Evolutionary conservation across 2,888 invertebrate species (phyloP).

Genomic region (Drosophila birchii): DNA sequence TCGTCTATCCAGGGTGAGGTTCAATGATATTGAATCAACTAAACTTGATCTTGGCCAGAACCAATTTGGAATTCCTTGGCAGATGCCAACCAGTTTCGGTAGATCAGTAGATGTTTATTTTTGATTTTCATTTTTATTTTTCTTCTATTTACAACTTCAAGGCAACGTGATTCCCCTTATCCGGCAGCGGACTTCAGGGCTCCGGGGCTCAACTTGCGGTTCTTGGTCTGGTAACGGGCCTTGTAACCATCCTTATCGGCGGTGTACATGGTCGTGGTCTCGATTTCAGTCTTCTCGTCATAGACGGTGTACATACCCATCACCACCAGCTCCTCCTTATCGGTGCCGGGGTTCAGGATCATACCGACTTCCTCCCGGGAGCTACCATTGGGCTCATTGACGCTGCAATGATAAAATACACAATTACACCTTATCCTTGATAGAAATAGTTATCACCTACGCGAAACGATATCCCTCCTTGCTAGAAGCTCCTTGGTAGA

Average conservation of each 20-base stretch:
- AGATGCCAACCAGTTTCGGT: conserved; percentile 58
- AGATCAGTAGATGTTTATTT: conserved; percentile 15
- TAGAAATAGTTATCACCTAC: conserved; percentile 58
- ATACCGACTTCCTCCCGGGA: conserved; percentile 83
- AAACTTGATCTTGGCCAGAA: conserved; percentile 61
- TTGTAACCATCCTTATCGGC: conserved; percentile 84
- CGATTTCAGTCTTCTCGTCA: conserved; percentile 81
- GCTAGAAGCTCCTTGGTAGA: conserved; percentile 74
- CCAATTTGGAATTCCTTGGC: conserved; percentile 23
- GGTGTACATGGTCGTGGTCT: conserved; percentile 83
- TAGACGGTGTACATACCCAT: conserved; percentile 82
- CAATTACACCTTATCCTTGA: background rate
- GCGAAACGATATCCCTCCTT: conserved; percentile 82
- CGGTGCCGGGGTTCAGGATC: conserved; percentile 83
- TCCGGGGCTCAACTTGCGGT: conserved; percentile 77
- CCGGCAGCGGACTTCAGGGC: conserved; percentile 79
- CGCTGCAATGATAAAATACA: conserved; percentile 51
- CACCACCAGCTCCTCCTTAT: conserved; percentile 82
- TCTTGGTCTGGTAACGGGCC: conserved; percentile 80
- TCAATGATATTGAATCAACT: conserved; percentile 53
- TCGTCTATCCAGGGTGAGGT: conserved; percentile 56
- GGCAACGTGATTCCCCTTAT: conserved; percentile 46
- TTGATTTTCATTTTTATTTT: conserved; percentile 17
- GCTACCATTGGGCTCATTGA: conserved; percentile 82
- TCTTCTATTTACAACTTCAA: conserved; percentile 25